phyloP scores from a whole-genome alignment of 2,113 vertebrate genomes.

The Burhinus bistriatus region DNA sequence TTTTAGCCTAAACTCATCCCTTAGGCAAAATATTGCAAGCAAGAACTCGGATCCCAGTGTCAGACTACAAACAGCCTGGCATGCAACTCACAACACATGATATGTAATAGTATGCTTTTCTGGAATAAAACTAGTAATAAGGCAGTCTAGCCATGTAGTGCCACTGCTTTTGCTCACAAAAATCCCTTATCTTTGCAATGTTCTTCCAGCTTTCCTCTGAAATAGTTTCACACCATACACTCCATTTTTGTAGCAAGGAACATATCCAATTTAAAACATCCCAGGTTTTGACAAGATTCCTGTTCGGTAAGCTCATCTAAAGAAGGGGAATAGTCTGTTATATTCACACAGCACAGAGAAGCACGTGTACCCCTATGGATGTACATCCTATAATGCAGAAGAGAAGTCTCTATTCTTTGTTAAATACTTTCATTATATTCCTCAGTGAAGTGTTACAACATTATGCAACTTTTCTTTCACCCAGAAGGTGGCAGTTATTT shows the following conservation, averaged over 20 bases:
- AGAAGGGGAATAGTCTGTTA: not conserved
- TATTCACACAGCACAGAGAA: not conserved
- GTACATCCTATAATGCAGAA: not conserved
- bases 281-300: not conserved
- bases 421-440: rapidly evolving
- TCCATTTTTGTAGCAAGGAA: not conserved
- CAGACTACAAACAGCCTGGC: not conserved
- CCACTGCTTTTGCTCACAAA: not conserved
- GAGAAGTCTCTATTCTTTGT: not conserved
- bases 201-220: not conserved
- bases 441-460: not conserved
- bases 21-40: not conserved
- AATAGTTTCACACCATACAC: not conserved
- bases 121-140: not conserved
- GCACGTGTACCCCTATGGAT: not conserved
- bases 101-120: not conserved
- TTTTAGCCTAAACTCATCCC: not conserved
- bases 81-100: not conserved
- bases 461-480: not conserved
- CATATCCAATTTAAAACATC: not conserved
- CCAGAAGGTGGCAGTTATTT: not conserved
- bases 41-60: not conserved
- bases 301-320: not conserved
- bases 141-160: not conserved
- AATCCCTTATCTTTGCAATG: not conserved